Conservation (phyloP, 2,888 invertebrate genomes). For the Tetrapedia diversipes region DNA sequence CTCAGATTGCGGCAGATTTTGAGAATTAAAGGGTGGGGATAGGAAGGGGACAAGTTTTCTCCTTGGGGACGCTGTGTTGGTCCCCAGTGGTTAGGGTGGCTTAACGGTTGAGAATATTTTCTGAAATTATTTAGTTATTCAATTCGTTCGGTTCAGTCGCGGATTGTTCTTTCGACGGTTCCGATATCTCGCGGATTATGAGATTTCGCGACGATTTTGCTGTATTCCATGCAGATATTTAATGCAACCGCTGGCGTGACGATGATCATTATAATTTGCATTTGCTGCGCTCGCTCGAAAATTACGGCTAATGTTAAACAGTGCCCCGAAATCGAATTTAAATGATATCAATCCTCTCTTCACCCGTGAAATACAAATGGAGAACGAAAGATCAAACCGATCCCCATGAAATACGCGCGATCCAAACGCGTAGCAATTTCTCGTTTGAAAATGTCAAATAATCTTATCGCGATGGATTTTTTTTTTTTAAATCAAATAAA, state of each 20-base stretch:
- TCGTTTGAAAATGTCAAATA: background rate
- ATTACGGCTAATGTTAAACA: background rate
- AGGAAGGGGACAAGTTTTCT: background rate
- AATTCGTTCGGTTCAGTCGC: background rate
- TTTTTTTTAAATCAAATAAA: too few relatives aligned
- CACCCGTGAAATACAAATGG: background rate
- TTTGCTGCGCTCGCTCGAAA: background rate
- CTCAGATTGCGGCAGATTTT: background rate
- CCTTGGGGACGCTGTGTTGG: too few relatives aligned
- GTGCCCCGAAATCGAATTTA: background rate
- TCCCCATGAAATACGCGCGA: background rate
- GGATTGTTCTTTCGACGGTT: background rate
- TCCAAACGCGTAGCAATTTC: too few relatives aligned
- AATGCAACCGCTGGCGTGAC: background rate
- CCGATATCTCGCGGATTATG: background rate
- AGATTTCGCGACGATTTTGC: background rate
- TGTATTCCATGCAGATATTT: background rate
- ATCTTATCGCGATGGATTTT: background rate
- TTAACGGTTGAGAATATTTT: too few relatives aligned
- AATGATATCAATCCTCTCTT: background rate
- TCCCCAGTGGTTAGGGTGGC: background rate
- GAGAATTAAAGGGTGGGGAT: background rate
- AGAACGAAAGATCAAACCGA: too few relatives aligned
- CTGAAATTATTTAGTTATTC: background rate
- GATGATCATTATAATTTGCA: constrained; percentile 17